Percentiles rank a stretch among this genome's conserved stretches.
Evolutionary conservation across 2,113 vertebrate species (phyloP).

Genomic region (Colossoma macropomum): DNA sequence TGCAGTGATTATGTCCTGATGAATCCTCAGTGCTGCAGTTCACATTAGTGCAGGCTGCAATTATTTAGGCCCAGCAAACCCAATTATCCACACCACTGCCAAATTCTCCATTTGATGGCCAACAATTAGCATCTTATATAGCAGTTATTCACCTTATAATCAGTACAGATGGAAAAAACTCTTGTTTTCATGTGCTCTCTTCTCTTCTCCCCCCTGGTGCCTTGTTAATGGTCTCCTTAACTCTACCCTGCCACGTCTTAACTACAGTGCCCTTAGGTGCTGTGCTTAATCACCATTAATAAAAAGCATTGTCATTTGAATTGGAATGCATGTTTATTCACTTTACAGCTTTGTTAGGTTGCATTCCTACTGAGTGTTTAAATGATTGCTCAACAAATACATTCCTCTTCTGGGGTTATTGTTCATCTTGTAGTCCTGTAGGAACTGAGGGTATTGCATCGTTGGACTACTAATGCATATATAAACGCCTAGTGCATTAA

Average conservation of each 20-base stretch:
- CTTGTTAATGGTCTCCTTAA: slow-evolving; percentile 14
- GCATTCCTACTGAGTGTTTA: slow-evolving; percentile 40
- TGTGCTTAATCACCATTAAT: slow-evolving; percentile 48
- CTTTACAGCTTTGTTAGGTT: slow-evolving; percentile 17
- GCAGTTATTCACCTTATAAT: slow-evolving; percentile 81
- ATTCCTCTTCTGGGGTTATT: slow-evolving; percentile 19
- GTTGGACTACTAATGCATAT: background rate
- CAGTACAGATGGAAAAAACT: slow-evolving; percentile 78
- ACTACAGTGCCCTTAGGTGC: background rate
- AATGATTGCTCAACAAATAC: slow-evolving; percentile 25
- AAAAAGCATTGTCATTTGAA: background rate
- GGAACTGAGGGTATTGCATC: background rate
- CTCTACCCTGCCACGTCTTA: slow-evolving; percentile 6
- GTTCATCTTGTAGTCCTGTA: slow-evolving; percentile 27
- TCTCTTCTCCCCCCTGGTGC: background rate
- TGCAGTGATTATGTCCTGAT: slow-evolving; percentile 72
- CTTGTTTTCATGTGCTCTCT: slow-evolving; percentile 35
- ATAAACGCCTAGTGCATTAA: background rate
- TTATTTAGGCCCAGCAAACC: slow-evolving; percentile 81
- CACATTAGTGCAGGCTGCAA: slow-evolving; percentile 75
- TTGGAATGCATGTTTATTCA: background rate
- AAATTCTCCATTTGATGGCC: slow-evolving; percentile 76
- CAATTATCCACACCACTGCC: slow-evolving; percentile 78
- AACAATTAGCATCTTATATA: slow-evolving; percentile 79
- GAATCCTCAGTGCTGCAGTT: slow-evolving; percentile 68